A percentile compares a stretch with the other conserved stretches of the same genome.
Evolutionary conservation across 2,888 invertebrate species (phyloP).

Genomic region (Dryadula phaetusa): DNA sequence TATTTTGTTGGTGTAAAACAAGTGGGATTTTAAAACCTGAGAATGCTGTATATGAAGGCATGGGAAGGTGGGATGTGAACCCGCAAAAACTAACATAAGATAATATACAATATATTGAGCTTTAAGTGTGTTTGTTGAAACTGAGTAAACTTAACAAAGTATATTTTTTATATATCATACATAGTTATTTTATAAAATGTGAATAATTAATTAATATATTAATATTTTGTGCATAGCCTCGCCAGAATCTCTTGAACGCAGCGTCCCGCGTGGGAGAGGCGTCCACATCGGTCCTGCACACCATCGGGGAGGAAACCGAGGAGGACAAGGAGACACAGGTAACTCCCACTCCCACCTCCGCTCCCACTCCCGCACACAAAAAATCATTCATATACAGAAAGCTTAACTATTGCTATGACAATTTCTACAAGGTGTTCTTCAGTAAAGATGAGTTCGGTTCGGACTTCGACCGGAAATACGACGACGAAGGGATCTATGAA

Average conservation of each 20-base stretch:
- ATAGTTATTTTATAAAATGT: neutral
- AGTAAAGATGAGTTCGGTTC: conserved; percentile 62
- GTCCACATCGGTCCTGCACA: conserved; percentile 95
- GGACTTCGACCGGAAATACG: conserved; percentile 59
- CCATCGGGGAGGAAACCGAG: conserved; percentile 96
- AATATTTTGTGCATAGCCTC: conserved; percentile 85
- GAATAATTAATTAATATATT: too few species aligned
- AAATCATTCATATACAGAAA: conserved; percentile 75
- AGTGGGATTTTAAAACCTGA: too few species aligned
- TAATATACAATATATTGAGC: too few species aligned
- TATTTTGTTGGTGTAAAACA: too few species aligned
- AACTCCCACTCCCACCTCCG: conserved; percentile 51
- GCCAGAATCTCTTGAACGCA: conserved; percentile 96
- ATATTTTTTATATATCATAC: too few species aligned
- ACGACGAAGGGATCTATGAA: conserved; percentile 72
- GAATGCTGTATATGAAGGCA: too few species aligned
- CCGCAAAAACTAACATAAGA: too few species aligned
- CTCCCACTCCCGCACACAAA: conserved; percentile 47
- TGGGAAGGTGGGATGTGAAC: too few species aligned
- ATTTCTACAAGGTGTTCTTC: conserved; percentile 79
- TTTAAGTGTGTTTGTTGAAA: too few species aligned
- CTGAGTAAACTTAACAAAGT: too few species aligned
- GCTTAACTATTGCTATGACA: conserved; percentile 79
- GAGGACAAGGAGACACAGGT: conserved; percentile 91
- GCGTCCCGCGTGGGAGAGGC: conserved; percentile 99